Conservation (phyloP, 2,113 vertebrate species). For the Cyprinodon brontotheroides region DNA sequence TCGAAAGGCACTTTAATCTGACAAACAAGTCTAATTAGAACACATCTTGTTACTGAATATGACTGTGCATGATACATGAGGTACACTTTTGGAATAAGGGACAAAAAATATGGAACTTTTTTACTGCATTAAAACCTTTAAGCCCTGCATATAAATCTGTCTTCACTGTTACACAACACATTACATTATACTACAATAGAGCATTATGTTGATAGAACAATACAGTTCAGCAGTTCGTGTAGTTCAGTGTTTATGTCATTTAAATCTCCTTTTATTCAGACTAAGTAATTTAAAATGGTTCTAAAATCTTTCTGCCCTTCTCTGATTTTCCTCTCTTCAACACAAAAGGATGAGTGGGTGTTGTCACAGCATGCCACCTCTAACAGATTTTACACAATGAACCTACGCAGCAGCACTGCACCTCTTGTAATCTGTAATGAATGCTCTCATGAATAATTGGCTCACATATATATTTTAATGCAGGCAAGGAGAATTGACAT, state of each 20-base stretch:
- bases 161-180: background rate
- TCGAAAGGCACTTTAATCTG: no score
- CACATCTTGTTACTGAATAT: background rate
- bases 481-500: background rate
- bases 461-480: constrained; percentile 18
- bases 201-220: background rate
- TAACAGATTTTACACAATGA: constrained; percentile 47
- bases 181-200: no score
- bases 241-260: background rate
- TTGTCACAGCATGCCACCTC: constrained; percentile 43
- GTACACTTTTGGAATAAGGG: background rate
- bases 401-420: constrained; percentile 34
- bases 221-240: background rate
- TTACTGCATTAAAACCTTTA: background rate
- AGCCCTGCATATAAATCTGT: background rate
- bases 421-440: constrained; percentile 24
- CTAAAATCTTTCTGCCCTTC: constrained; percentile 14
- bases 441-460: constrained; percentile 16
- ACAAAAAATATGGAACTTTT: no score
- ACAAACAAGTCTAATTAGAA: no score
- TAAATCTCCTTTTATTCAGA: constrained; percentile 16
- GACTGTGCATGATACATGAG: background rate
- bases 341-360: constrained; percentile 46
- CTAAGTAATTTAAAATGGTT: constrained; percentile 10
- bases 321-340: constrained; percentile 20